Percentiles rank a stretch among this genome's conserved stretches.
phyloP scores from a whole-genome alignment of 2,113 vertebrate genomes.

The Bucco capensis region DNA sequence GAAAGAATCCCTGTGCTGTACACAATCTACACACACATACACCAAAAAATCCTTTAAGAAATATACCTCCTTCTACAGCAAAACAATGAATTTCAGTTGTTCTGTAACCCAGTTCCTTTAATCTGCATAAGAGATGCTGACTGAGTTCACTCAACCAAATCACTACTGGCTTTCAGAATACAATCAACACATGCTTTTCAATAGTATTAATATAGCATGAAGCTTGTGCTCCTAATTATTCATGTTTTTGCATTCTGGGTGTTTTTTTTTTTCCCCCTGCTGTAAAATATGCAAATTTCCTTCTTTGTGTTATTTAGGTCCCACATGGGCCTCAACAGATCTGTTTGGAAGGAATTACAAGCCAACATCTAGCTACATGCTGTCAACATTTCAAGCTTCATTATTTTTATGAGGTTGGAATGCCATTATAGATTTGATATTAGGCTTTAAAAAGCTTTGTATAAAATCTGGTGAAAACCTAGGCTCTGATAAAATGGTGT shows the following conservation, averaged over 20 bases:
- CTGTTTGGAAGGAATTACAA: constrained; percentile 62
- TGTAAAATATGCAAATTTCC: constrained; percentile 72
- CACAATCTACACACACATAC: background rate
- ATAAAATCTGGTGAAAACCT: constrained; percentile 60
- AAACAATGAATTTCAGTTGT: constrained; percentile 64
- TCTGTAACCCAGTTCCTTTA: constrained; percentile 68
- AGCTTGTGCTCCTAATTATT: constrained; percentile 66
- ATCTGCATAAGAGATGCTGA: constrained; percentile 65
- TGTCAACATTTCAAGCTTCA: constrained; percentile 66
- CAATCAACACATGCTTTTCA: constrained; percentile 66
- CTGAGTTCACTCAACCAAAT: constrained; percentile 66
- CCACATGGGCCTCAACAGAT: constrained; percentile 57
- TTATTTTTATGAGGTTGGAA: constrained; percentile 69
- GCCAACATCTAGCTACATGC: constrained; percentile 55
- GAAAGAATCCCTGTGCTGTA: background rate
- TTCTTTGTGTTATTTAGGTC: constrained; percentile 65
- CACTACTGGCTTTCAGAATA: constrained; percentile 60
- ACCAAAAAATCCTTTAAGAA: constrained; percentile 22
- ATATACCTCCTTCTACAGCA: constrained; percentile 40
- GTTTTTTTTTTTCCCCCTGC: constrained; percentile 57
- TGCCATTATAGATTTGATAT: constrained; percentile 68
- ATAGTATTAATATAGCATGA: constrained; percentile 69
- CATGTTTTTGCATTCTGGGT: constrained; percentile 64
- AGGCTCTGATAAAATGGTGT: constrained; percentile 64
- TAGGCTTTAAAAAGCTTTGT: constrained; percentile 69